Evolutionary conservation across 2,888 invertebrate species (phyloP), one percentile per base, ranked within the genome.

Genomic region (Hoplodrina blanda): DNA sequence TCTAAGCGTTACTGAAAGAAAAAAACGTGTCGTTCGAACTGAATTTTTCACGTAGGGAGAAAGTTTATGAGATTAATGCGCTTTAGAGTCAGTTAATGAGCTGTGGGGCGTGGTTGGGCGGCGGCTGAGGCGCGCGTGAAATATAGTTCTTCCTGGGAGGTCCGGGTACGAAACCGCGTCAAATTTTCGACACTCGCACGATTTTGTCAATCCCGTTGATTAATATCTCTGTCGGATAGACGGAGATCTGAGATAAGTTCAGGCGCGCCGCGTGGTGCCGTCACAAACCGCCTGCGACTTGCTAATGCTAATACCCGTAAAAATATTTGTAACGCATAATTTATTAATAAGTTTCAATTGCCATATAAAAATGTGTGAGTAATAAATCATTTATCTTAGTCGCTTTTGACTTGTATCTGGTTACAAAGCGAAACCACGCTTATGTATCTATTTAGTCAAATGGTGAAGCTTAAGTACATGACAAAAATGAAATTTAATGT

Each of bases 151-250:
- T 89, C 93, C 90, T 95, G 95, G 94, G 95, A 94, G 95, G 95
- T 95, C 95, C 88, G 86, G 87, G 87, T 87, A 89, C 87, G 75
- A 83, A 83, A 85, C 90, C 88, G 89, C 91, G 90, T 91, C 93
- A 92, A 87, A 94, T 93, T 94, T 95, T 95, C 94, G 95, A 95
- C 95, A 95, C 95, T 92, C 86, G 92, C 93, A 94, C 92, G 94
- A 94, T 95, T 95, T 95, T 95, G 95, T 94, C 95, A 94, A 95
- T 91, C 90, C 82, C 76, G 85, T 88, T 94, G 94, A 95, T 95
- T 92, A 91, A 94, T 95, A 93, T 94, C 93, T 91, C 86, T 82
- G 86, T 89, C 88, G 82, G 81, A 85, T 88, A 89, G 89, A 88
- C 87, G 73, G 87, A 90, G 92, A 93, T 92, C 87, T 79, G 74